Conservation (phyloP, 2,888 invertebrate species). For the Parelbella ahira region DNA sequence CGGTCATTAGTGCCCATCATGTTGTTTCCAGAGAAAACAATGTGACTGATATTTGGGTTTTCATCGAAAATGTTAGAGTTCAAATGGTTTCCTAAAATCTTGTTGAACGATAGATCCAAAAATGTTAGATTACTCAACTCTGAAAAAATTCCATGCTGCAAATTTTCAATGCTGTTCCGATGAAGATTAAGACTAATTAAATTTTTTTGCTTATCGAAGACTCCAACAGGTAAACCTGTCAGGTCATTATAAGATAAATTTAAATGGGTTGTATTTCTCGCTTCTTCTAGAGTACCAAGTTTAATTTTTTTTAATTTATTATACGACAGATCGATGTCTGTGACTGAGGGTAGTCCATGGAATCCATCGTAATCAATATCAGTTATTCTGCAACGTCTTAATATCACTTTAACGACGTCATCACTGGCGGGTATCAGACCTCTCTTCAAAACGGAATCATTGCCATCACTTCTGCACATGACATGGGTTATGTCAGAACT, state of each 20-base stretch:
- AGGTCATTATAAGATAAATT: constrained; percentile 50
- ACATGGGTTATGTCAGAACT: too few relatives aligned
- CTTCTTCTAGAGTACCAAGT: constrained; percentile 48
- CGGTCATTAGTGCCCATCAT: constrained; percentile 44
- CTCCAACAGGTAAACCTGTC: constrained; percentile 42
- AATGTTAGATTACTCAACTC: constrained; percentile 40
- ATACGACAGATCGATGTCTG: constrained; percentile 47
- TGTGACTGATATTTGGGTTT: constrained; percentile 36
- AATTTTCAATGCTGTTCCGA: constrained; percentile 40
- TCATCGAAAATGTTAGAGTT: constrained; percentile 43
- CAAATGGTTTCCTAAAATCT: constrained; percentile 41
- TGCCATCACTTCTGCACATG: constrained; percentile 21
- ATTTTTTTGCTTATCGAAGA: constrained; percentile 48
- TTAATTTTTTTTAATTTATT: constrained; percentile 46
- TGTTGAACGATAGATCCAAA: constrained; percentile 50
- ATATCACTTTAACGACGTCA: constrained; percentile 35
- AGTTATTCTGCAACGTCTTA: constrained; percentile 41
- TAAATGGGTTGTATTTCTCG: constrained; percentile 38
- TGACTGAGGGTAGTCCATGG: constrained; percentile 38
- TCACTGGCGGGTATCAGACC: constrained; percentile 44
- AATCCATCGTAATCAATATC: constrained; percentile 46
- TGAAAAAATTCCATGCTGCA: constrained; percentile 47
- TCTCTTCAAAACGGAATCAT: constrained; percentile 37
- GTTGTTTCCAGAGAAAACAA: constrained; percentile 54
- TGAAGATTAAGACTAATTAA: constrained; percentile 48